Conservation (phyloP, 2,888 invertebrate species). For the Geotrupes spiniger region DNA sequence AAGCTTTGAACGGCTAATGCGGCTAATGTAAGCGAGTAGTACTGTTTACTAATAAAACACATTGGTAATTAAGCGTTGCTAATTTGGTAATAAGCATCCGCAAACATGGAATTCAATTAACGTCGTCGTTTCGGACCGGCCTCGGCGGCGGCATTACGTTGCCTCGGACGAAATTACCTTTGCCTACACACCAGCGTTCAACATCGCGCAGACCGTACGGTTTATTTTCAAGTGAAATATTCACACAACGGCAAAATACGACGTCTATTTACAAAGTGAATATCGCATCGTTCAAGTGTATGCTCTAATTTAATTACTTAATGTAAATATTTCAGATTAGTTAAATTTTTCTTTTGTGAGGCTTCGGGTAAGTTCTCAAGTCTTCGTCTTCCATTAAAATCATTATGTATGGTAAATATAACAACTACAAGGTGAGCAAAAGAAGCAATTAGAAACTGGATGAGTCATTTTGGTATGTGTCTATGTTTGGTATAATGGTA, state of each 20-base stretch:
- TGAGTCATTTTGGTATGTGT: too few relatives aligned
- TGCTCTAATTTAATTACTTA: conserved; percentile 9
- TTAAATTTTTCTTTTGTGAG: too few relatives aligned
- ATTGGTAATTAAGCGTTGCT: conserved; percentile 53
- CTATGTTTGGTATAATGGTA: too few relatives aligned
- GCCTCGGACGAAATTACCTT: conserved; percentile 15
- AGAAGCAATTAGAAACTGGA: too few relatives aligned
- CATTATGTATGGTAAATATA: too few relatives aligned
- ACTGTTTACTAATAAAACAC: conserved; percentile 52
- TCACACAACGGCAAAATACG: too few relatives aligned
- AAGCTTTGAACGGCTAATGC: conserved; percentile 47
- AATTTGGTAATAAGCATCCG: conserved; percentile 53
- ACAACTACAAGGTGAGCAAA: too few relatives aligned
- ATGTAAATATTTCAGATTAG: neutral
- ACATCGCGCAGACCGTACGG: neutral
- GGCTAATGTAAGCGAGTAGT: conserved; percentile 48
- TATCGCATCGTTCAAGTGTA: too few relatives aligned
- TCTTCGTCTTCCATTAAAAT: too few relatives aligned
- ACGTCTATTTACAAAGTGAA: too few relatives aligned
- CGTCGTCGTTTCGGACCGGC: conserved; percentile 22
- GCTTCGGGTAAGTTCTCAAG: too few relatives aligned
- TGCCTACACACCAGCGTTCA: conserved; percentile 10
- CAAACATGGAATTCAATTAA: conserved; percentile 52
- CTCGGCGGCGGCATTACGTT: conserved; percentile 14
- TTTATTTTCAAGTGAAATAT: too few relatives aligned